Evolutionary conservation across 1,140 invertebrate species (phyloP), one percentile per base, ranked within the genome.

Genomic region (Aporrectodea caliginosa): DNA sequence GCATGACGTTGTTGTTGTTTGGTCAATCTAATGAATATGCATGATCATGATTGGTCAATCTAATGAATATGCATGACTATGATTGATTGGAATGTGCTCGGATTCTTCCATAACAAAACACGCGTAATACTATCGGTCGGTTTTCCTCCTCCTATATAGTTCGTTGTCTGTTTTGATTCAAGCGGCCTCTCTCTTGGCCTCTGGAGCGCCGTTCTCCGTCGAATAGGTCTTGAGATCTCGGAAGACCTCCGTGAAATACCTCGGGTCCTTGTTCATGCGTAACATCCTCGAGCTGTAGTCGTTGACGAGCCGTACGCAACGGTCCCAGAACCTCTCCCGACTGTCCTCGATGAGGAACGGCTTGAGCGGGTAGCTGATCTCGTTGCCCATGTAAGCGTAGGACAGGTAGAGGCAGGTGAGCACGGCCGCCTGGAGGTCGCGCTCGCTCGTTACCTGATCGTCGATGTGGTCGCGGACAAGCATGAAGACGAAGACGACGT

Each of bases 401-500:
- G 95, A 95, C 80, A 99, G 91, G 89, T 99, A 99, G 78, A 99
- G 92, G 89, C 97, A 99, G 73, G 97, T 98, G 68, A 99, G 91
- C 22, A 99, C 96, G 73, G 96, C 93, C 1, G 95, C 95, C 88
- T 99, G 97, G 1, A 99, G 91, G 33, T 71, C 93, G 77, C 84
- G 43, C 22, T 89, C 86, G 81, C 96, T 89, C 2, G 43, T 35
- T 22, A 76, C 27, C 12, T 35, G 33, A 6, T 32, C 33, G 29
- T 76, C 75, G 29, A 76, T 35, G 14, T 29, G 27, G 84, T 98
- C 96, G 29, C 96, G 91, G 0, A 99, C 93, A 81, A 99, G 90
- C 94, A 99, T 95, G 90, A 98, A 99, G 68, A 99, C 94, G 91
- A 99, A 99, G 68, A 99, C 98, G 73, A 99, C 95, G 89, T 99